Evolutionary conservation across 2,113 vertebrate genomes (phyloP).

Genomic region (Notiomystis cincta): DNA sequence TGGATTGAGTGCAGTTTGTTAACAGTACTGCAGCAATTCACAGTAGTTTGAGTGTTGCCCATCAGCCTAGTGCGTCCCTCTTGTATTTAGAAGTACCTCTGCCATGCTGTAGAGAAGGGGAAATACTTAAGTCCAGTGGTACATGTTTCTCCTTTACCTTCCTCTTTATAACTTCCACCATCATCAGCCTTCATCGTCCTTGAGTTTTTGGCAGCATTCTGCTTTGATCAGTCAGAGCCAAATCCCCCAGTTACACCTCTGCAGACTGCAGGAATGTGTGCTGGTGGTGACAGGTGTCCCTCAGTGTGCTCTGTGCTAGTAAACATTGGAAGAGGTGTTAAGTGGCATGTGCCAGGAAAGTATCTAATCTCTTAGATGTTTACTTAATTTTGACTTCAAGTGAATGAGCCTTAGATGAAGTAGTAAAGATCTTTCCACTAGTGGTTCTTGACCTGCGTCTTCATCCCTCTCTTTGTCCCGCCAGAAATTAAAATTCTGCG

Average conservation of each 20-base stretch:
- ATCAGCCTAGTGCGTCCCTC: not conserved
- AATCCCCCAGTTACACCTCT: not conserved
- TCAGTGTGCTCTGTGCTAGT: fast-evolving
- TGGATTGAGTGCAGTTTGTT: not conserved
- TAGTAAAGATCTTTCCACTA: not conserved
- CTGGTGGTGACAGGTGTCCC: not conserved
- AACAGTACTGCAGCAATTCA: not conserved
- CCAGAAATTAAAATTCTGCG: not conserved
- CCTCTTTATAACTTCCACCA: not conserved
- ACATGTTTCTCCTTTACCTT: not conserved
- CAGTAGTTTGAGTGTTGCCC: not conserved
- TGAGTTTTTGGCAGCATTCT: not conserved
- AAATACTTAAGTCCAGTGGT: not conserved
- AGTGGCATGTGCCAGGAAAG: fast-evolving
- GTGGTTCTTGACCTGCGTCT: not conserved
- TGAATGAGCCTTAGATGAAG: not conserved
- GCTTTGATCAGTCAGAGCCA: not conserved
- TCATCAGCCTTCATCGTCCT: not conserved
- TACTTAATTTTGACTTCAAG: not conserved
- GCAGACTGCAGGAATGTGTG: not conserved
- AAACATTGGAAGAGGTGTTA: not conserved
- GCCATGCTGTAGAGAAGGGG: not conserved
- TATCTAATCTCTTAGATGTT: not conserved
- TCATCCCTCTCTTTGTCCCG: not conserved
- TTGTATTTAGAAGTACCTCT: not conserved